Conservation (phyloP, 2,797 vertebrate genomes). For the Spinus olivaceus region DNA sequence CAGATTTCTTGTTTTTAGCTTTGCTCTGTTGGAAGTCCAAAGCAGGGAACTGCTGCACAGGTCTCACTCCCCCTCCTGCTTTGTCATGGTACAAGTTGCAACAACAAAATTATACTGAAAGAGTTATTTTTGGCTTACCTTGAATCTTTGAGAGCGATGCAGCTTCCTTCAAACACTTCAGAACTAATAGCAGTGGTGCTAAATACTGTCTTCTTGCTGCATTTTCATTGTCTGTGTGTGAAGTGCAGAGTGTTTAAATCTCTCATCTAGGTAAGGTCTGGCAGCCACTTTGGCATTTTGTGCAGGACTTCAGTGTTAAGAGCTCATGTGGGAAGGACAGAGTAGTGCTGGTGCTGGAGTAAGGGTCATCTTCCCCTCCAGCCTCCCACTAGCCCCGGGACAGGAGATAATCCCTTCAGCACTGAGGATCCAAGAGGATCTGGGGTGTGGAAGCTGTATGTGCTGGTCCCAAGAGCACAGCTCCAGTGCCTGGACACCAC, state of each 20-base stretch:
- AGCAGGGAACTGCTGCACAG: accelerated
- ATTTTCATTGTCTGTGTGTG: not conserved
- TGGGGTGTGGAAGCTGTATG: not conserved
- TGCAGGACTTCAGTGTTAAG: not conserved
- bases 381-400: not conserved
- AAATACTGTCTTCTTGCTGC: not conserved
- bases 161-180: not conserved
- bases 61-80: not conserved
- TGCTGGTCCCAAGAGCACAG: not conserved
- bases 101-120: not conserved
- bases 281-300: not conserved
- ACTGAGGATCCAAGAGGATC: not conserved
- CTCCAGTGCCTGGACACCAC: accelerated
- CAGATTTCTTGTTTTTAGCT: not conserved
- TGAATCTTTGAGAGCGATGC: not conserved
- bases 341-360: accelerated
- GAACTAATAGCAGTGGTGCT: not conserved
- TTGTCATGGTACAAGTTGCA: not conserved
- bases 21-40: not conserved
- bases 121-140: not conserved
- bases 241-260: not conserved
- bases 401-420: not conserved
- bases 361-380: not conserved
- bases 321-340: not conserved
- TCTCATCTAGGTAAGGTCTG: not conserved